phyloP scores from a whole-genome alignment of 2,113 vertebrate species.

The Macaca fascicularis region DNA sequence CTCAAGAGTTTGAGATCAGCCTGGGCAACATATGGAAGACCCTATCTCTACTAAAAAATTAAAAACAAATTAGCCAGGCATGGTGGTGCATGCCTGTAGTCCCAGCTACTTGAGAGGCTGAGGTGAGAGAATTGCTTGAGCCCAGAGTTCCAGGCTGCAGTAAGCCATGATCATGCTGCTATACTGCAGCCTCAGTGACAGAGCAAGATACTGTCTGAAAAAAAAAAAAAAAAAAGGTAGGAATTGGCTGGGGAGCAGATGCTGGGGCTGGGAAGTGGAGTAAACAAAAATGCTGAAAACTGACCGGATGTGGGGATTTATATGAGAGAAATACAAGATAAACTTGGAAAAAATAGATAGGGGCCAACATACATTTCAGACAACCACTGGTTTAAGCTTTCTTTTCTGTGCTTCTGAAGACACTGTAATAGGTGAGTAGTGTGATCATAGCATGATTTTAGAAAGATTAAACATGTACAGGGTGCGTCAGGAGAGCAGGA shows the following conservation, averaged over 20 bases:
- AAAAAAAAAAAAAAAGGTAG: too few relatives aligned
- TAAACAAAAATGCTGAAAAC: neutral
- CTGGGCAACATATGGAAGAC: too few relatives aligned
- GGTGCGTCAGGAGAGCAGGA: fast-evolving
- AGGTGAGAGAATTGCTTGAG: too few relatives aligned
- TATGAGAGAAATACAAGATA: neutral
- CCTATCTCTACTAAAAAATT: too few relatives aligned
- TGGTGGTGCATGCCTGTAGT: too few relatives aligned
- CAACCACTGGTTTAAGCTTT: neutral
- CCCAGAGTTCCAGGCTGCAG: too few relatives aligned
- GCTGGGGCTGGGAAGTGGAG: neutral
- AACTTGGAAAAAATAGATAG: neutral
- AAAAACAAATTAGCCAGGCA: too few relatives aligned
- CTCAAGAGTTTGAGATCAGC: too few relatives aligned
- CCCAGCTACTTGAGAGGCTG: too few relatives aligned
- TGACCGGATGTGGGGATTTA: neutral
- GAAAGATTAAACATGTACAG: neutral
- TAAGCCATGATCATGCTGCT: too few relatives aligned
- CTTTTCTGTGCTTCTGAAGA: neutral
- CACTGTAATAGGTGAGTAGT: neutral
- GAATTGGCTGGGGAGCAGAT: neutral
- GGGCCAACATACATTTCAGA: neutral
- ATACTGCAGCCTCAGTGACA: too few relatives aligned
- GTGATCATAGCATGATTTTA: neutral
- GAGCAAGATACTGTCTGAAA: too few relatives aligned